A percentile compares a stretch with the other conserved stretches of the same genome.
These are phyloP conservation scores for Cynoglossus semilaevis DNA, from an alignment of 2,113 vertebrate genomes.

Conservation along the genomic window DNA sequence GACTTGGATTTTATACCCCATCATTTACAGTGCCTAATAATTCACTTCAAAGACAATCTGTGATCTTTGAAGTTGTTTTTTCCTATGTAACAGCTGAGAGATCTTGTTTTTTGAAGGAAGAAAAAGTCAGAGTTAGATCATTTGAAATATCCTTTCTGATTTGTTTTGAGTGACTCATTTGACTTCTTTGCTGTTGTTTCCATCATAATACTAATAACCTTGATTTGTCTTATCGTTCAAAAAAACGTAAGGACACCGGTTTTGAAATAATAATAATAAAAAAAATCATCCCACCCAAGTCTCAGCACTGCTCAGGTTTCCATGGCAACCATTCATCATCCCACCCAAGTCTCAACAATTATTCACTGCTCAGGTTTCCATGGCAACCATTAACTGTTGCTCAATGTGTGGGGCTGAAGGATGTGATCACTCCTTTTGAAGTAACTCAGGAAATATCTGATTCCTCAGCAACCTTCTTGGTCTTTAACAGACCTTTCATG, in stretches of 20 bases:
- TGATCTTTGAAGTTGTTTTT: slow-evolving; percentile 20
- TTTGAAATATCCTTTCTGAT: slow-evolving; percentile 23
- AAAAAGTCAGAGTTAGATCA: slow-evolving; percentile 25
- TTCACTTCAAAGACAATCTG: slow-evolving; percentile 28
- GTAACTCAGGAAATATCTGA: slow-evolving; percentile 30
- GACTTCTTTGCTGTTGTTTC: too few relatives aligned
- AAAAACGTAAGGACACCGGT: too few relatives aligned
- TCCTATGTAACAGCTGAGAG: slow-evolving; percentile 7
- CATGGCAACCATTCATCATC: too few relatives aligned
- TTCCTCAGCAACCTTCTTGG: slow-evolving; percentile 18
- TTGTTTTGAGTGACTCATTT: too few relatives aligned
- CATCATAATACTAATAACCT: slow-evolving; percentile 2
- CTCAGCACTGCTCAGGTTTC: too few relatives aligned
- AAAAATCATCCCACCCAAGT: too few relatives aligned
- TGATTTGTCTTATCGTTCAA: slow-evolving; percentile 14
- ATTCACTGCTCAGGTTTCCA: too few relatives aligned
- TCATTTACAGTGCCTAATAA: slow-evolving; percentile 24
- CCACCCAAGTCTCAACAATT: too few relatives aligned
- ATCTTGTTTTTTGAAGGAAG: slow-evolving; percentile 33
- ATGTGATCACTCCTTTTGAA: not conserved
- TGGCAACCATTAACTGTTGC: not conserved
- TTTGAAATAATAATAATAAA: too few relatives aligned
- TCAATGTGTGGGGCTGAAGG: slow-evolving; percentile 1
- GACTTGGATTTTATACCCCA: not conserved
- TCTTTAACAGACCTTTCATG: slow-evolving; percentile 14